Conservation (phyloP, 1,140 invertebrate species). For the Listronotus oregonensis region DNA sequence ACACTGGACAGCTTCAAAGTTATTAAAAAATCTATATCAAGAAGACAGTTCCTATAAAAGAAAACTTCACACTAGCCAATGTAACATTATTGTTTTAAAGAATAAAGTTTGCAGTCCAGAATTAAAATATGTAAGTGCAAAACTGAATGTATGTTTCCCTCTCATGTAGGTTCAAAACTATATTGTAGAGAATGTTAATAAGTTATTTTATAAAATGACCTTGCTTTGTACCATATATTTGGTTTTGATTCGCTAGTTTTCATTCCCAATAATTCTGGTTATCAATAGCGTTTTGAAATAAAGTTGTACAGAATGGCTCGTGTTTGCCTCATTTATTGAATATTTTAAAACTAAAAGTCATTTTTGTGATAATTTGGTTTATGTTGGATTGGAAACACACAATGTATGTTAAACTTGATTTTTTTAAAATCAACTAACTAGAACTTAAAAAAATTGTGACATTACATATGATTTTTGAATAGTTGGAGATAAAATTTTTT, state of each 20-base stretch:
- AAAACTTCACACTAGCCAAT: constrained; percentile 14
- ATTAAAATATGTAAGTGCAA: constrained; percentile 39
- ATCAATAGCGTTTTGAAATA: not conserved
- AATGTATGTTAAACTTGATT: no score
- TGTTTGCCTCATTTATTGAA: no score
- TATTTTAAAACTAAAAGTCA: no score
- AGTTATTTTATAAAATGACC: constrained; percentile 56
- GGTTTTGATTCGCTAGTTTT: constrained; percentile 1
- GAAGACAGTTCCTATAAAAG: constrained; percentile 30
- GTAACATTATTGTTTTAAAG: constrained; percentile 16
- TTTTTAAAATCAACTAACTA: no score
- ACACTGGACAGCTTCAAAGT: no score
- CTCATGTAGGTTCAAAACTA: constrained; percentile 46
- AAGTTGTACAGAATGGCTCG: no score
- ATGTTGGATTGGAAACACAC: no score
- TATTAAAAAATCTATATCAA: constrained; percentile 2
- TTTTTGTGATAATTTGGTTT: no score
- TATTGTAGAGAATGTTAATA: constrained; percentile 49
- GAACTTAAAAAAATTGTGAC: no score
- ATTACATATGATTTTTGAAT: no score
- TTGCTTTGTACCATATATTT: constrained; percentile 51
- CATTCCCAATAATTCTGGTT: not conserved
- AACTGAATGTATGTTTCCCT: constrained; percentile 43
- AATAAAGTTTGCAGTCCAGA: constrained; percentile 2
- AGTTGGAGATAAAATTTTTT: no score